Conservation (phyloP, 2,797 vertebrate genomes). For the Peromyscus nudipes region DNA sequence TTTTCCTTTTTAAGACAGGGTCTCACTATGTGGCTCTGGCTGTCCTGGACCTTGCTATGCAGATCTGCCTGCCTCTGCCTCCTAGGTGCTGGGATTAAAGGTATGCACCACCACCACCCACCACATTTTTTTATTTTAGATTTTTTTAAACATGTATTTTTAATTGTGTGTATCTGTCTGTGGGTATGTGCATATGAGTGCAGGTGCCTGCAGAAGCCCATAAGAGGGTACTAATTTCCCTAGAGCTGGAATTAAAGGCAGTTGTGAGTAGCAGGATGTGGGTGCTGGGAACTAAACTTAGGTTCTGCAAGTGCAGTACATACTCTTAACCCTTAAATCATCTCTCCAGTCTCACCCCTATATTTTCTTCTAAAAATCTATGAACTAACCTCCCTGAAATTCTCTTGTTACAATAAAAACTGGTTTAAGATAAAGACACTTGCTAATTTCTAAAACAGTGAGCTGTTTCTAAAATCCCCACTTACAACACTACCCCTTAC, state of each 20-base stretch:
- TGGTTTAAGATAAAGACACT: neutral
- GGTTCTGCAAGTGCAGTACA: neutral
- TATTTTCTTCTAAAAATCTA: conserved; percentile 49
- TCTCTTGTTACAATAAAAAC: conserved; percentile 50
- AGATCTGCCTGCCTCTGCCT: neutral
- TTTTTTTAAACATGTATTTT: neutral
- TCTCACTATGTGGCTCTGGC: neutral
- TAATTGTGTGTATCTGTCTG: neutral
- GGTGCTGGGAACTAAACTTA: neutral
- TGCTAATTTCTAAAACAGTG: neutral
- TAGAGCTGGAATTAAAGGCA: neutral
- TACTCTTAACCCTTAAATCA: neutral
- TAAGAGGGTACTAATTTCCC: no score
- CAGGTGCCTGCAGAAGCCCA: neutral
- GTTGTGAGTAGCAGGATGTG: neutral
- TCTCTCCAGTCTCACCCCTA: neutral
- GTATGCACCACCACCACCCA: neutral
- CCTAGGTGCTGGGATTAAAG: neutral
- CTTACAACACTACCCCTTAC: neutral
- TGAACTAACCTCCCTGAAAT: conserved; percentile 20
- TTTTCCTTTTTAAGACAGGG: neutral
- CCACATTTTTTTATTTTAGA: neutral
- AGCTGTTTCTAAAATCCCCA: conserved; percentile 46
- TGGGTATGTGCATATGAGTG: neutral
- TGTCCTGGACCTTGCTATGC: neutral